Evolutionary conservation across 1,140 invertebrate species (phyloP).

Genomic region (Coenobita brevimanus): DNA sequence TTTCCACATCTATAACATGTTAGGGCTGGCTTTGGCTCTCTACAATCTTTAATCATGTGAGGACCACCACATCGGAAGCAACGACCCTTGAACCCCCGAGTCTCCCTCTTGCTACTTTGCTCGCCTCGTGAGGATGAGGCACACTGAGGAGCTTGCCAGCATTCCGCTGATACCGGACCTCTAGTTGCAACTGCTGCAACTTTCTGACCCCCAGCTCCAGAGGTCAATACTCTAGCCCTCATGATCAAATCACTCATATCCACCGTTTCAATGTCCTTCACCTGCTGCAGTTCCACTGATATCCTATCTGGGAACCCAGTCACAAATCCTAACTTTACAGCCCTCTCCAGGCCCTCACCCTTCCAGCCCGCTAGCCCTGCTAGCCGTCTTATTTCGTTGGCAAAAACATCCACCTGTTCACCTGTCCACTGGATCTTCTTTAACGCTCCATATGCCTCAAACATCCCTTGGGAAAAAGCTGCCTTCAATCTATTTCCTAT

Average conservation of each 20-base stretch:
- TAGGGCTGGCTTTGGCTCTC: background rate
- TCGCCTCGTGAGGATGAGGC: too few relatives aligned
- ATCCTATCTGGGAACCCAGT: background rate
- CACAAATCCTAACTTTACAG: background rate
- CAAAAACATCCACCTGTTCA: slow-evolving; percentile 4
- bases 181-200: background rate
- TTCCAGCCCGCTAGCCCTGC: background rate
- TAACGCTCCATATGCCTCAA: background rate
- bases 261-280: background rate
- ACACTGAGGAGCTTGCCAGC: too few relatives aligned
- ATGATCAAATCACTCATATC: background rate
- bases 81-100: too few relatives aligned
- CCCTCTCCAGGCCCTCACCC: background rate
- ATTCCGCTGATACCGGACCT: background rate
- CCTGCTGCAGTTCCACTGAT: background rate
- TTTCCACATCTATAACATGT: slow-evolving; percentile 16
- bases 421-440: background rate
- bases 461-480: background rate
- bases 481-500: background rate
- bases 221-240: background rate
- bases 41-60: slow-evolving; percentile 31
- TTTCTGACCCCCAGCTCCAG: background rate
- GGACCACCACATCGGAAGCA: slow-evolving; percentile 21
- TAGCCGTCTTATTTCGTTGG: slow-evolving; percentile 8
- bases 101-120: too few relatives aligned